A percentile compares a stretch with the other conserved stretches of the same genome.
Evolutionary conservation across 2,797 vertebrate species (phyloP).

Genomic region (Gallirallus australis): DNA sequence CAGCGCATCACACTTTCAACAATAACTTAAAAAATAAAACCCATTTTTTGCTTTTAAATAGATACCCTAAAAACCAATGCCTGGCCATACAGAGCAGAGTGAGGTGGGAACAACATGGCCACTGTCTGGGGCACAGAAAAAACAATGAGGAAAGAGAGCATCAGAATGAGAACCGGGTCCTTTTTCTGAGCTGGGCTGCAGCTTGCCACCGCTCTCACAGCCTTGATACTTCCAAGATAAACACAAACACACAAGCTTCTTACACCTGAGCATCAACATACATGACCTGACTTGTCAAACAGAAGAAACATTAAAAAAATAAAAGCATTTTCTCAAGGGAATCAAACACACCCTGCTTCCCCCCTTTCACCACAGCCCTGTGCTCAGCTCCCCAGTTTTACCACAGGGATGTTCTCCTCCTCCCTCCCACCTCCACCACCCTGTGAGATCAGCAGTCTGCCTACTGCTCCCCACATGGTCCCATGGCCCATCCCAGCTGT

Average conservation of each 20-base stretch:
- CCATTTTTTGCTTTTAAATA: not conserved
- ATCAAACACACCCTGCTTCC: not conserved
- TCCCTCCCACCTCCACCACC: not conserved
- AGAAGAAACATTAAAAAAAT: slow-evolving; percentile 12
- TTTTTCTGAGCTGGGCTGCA: not conserved
- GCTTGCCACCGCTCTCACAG: not conserved
- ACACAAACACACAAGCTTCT: not conserved
- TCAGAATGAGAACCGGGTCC: not conserved
- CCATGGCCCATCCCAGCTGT: fast-evolving
- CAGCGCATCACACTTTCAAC: not conserved
- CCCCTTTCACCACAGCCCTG: not conserved
- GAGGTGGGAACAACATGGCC: not conserved
- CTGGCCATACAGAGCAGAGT: fast-evolving
- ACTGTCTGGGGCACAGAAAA: not conserved
- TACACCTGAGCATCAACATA: not conserved
- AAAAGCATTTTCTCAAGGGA: slow-evolving; percentile 51
- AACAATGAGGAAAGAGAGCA: not conserved
- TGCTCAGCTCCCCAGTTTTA: not conserved
- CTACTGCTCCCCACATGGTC: not conserved
- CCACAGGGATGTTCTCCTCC: not conserved
- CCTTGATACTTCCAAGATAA: not conserved
- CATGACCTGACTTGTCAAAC: not conserved
- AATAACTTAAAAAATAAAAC: not conserved
- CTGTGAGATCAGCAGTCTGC: not conserved
- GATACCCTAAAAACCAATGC: not conserved